Evolutionary conservation across 2,113 vertebrate species (phyloP), one percentile per base, ranked within the genome.

Genomic region (Xiphophorus maculatus): DNA sequence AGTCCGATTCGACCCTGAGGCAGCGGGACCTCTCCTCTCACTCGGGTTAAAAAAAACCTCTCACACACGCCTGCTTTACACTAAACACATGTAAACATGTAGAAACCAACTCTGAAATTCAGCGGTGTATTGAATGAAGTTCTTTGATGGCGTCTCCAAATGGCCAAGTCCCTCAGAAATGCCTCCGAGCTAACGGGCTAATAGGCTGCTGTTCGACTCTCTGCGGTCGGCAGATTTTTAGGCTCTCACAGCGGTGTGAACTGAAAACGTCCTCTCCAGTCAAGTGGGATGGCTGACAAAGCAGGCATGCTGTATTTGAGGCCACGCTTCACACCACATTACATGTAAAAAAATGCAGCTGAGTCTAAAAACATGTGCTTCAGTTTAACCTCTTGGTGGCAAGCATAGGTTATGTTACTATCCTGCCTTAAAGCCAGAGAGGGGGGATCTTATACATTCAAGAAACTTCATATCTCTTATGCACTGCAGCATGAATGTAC

Each of bases 1-100:
- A 87, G 84, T 79, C 2, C 60, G 82, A 81, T 76, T 83, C 7
- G 28, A 79, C 82, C 92, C 89, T 35, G 84, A 84, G 87, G 92
- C 90, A 33, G 74, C 40, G 73, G 40, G 85, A 80, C 87, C 79
- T 91, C 74, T 76, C 71, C 74, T 88, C 87, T 66, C 88, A 77
- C 75, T 58, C 73, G 81, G 81, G 80, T 81, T 63, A 79, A 37
- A 64, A 80, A 14, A 48, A 19, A 48, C 7, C 64, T 77, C 35
- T 12, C 66, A 37, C 30, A 58, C 35, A 25, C 51, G 48, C 70
- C 58, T 40, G 25, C 76, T 33, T 74, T 71, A 42, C 44, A 63
- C 81, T 66, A 75, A 87, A 81, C 15, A 12, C 74, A 84, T 22
- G 69, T 76, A 79, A 80, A 86, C 65, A 51, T 79, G 81, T 80